A percentile compares a stretch with the other conserved stretches of the same genome.
These are phyloP conservation scores for Chrysogorgia sp. DNA, from an alignment of 92 coral and sea anemone genomes.

Conservation along the genomic window DNA sequence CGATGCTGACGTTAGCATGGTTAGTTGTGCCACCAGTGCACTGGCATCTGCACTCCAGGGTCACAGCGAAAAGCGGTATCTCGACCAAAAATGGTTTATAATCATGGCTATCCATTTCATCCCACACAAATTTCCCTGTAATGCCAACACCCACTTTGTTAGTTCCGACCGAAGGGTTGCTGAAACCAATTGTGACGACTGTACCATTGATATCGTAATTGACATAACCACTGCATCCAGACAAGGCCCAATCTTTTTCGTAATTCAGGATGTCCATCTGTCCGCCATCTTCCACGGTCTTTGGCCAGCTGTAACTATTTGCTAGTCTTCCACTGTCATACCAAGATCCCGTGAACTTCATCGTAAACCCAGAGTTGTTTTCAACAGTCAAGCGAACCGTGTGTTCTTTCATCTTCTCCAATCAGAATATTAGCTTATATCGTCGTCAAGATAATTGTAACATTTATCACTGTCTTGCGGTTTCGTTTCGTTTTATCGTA, in stretches of 20 bases:
- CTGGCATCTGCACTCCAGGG: conserved; percentile 33
- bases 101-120: conserved; percentile 47
- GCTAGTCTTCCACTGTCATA: conserved; percentile 64
- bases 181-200: conserved; percentile 59
- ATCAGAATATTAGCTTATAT: too few species aligned
- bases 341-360: conserved; percentile 55
- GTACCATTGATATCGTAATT: conserved; percentile 57
- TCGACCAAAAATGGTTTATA: conserved; percentile 29
- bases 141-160: conserved; percentile 67
- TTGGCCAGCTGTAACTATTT: conserved; percentile 51
- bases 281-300: conserved; percentile 30
- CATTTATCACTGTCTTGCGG: too few species aligned
- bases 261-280: conserved; percentile 48
- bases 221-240: conserved; percentile 69
- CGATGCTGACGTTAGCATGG: conserved; percentile 26
- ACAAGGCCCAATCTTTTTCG: conserved; percentile 54
- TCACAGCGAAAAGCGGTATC: background rate
- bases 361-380: conserved; percentile 40
- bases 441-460: too few species aligned
- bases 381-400: conserved; percentile 38
- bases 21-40: conserved; percentile 58
- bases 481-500: too few species aligned
- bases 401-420: conserved; percentile 58
- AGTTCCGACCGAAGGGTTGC: conserved; percentile 53
- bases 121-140: conserved; percentile 57